Base-by-base conservation (phyloP, 2,113 vertebrate species). In the Gadus macrocephalus region DNA sequence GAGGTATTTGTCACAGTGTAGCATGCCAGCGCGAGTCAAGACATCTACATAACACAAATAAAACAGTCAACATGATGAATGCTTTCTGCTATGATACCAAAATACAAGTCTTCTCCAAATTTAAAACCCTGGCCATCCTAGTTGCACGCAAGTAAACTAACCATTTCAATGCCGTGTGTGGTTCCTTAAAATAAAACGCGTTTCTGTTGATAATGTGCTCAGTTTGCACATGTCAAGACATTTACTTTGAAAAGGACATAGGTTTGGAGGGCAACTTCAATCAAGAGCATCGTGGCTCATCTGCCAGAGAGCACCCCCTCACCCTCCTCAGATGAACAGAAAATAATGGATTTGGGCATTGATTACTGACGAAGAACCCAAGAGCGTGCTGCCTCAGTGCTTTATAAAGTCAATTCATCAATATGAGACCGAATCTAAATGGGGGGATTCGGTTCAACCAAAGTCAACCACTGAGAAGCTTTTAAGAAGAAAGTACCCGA, bases 321-420 rank as follows among this genome's bases (percentile, higher is more conserved):
- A 63, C 66, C 74, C 76, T 78, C 60, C 71, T 81, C 75, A 86
- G 83, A 89, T 79, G 73, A 85, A 76, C 72, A 79, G 53, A 87
- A 87, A 77, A 78, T 70, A 86, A 90, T 80, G 79, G 75, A 86
- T 87, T 78, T 82, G 66, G 80, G 75, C 80, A 89, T 90, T 89
- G 88, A 91, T 90, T 89, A 88, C 78, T 77, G 72, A 73, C 70
- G 73, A 84, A 78, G 42, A 14, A 49, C 42, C 8, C 42, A 9
- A 79, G 83, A 86, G 81, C 75, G 81, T 81, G 89, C 88, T 84
- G 86, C 88, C 86, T 86, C 78, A 35, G 76, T 86, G 81, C 84
- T 87, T 91, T 86, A 91, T 87, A 79, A 89, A 91, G 88, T 87
- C 89, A 85, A 89, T 91, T 89, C 67, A 85, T 91, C 89, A 91